These are phyloP conservation scores for Nothobranchius kuhntae DNA, from an alignment of 2,113 vertebrate species.

Conservation along the genomic window DNA sequence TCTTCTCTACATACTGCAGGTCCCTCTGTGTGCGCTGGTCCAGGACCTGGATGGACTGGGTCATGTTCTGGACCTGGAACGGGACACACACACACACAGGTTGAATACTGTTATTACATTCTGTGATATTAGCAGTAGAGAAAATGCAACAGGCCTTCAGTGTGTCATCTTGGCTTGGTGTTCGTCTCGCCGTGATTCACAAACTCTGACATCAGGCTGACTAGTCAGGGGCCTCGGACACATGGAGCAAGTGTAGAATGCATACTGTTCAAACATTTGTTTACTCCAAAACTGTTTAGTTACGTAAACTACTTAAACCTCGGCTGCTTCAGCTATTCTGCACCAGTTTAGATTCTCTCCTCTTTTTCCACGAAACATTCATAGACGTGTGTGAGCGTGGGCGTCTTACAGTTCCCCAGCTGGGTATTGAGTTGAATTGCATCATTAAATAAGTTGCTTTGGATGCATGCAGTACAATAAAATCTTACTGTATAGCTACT, in stretches of 20 bases:
- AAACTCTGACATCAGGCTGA: constrained; percentile 45
- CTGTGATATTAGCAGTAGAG: background rate
- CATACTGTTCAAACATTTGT: constrained; percentile 58
- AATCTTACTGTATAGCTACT: constrained; percentile 14
- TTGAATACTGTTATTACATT: background rate
- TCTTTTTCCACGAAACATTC: background rate
- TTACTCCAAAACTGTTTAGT: constrained; percentile 22
- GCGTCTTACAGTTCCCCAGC: background rate
- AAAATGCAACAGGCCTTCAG: constrained; percentile 44
- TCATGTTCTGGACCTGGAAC: constrained; percentile 97
- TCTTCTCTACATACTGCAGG: constrained; percentile 97
- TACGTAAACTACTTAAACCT: constrained; percentile 9
- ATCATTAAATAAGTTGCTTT: constrained; percentile 47
- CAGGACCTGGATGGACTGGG: constrained; percentile 97
- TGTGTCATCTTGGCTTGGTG: constrained; percentile 32
- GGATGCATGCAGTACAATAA: constrained; percentile 24
- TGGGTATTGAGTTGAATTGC: constrained; percentile 45
- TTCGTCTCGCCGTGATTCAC: constrained; percentile 37
- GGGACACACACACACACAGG: constrained; percentile 1
- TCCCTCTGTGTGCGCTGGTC: constrained; percentile 96
- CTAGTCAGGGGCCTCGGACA: constrained; percentile 50
- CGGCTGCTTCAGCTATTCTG: background rate
- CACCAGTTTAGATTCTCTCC: background rate
- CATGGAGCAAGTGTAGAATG: constrained; percentile 40
- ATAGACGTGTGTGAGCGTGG: constrained; percentile 1